Conservation (phyloP, 2,888 invertebrate genomes). For the Nysson spinosus region DNA sequence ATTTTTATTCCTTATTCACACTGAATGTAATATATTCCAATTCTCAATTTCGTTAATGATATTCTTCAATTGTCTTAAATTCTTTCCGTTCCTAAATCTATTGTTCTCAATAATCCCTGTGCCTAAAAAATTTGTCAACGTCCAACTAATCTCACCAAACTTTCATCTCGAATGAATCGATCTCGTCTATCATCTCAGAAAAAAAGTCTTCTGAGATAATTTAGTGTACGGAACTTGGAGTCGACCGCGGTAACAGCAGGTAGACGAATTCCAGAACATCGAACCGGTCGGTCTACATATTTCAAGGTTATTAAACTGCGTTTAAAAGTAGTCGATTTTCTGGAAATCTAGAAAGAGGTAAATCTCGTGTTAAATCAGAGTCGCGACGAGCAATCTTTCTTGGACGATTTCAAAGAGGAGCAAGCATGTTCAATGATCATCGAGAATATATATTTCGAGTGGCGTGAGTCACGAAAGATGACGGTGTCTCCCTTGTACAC, state of each 20-base stretch:
- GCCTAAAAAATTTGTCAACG: not conserved
- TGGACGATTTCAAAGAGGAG: slow-evolving; percentile 2
- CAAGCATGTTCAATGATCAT: slow-evolving; percentile 29
- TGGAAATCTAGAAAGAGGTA: not conserved
- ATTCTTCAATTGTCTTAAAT: not conserved
- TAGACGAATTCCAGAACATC: slow-evolving; percentile 26
- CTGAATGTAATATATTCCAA: too few relatives aligned
- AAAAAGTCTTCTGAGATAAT: slow-evolving; percentile 10
- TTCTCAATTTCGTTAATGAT: too few relatives aligned
- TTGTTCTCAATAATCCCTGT: not conserved
- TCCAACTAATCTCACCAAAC: not conserved
- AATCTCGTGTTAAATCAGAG: not conserved
- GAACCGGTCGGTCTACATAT: slow-evolving; percentile 8
- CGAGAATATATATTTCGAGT: slow-evolving; percentile 58
- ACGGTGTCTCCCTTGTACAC: slow-evolving; percentile 61
- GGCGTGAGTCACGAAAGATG: slow-evolving; percentile 69
- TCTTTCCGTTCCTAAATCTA: not conserved
- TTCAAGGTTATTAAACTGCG: not conserved
- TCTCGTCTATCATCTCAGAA: slow-evolving; percentile 5
- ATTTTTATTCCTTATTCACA: too few relatives aligned
- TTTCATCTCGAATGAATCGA: slow-evolving; percentile 9
- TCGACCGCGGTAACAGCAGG: slow-evolving; percentile 7
- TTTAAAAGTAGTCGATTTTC: too few relatives aligned
- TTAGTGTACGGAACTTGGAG: slow-evolving; percentile 6
- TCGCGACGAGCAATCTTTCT: not conserved